Evolutionary conservation across 2,113 vertebrate species (phyloP).

Genomic region (Nesoenas mayeri): DNA sequence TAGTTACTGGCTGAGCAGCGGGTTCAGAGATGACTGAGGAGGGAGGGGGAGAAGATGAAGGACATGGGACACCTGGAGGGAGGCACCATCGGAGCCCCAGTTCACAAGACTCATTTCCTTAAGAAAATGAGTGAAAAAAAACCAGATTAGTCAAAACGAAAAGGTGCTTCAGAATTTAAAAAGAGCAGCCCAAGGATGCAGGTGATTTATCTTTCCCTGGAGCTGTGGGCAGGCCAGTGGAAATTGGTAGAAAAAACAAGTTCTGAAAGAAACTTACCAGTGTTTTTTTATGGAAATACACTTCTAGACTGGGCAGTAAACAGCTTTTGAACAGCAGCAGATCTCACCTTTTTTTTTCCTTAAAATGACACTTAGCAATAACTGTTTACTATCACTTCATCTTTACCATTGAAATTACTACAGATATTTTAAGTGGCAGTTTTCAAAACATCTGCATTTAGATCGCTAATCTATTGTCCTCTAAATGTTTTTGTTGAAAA

Average conservation of each 20-base stretch:
- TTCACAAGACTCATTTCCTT: neutral
- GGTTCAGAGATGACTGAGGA: neutral
- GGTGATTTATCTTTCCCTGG: neutral
- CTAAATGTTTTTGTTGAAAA: neutral
- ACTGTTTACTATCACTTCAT: neutral
- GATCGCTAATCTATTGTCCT: rapidly evolving
- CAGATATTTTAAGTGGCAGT: neutral
- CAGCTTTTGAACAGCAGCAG: neutral
- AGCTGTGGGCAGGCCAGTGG: neutral
- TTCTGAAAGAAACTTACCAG: neutral
- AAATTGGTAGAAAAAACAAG: neutral
- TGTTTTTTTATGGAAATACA: neutral
- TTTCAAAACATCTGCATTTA: neutral
- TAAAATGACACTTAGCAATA: neutral
- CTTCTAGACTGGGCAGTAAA: neutral
- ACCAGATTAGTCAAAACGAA: neutral
- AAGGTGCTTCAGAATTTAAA: neutral
- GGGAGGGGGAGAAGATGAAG: neutral
- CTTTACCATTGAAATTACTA: neutral
- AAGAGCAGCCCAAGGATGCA: neutral
- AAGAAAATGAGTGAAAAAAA: neutral
- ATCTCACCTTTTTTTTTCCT: neutral
- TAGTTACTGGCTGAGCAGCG: rapidly evolving
- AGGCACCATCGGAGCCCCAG: rapidly evolving
- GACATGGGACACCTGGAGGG: neutral